phyloP scores from a whole-genome alignment of 1,140 invertebrate species.

The Scaptomyza graminum region DNA sequence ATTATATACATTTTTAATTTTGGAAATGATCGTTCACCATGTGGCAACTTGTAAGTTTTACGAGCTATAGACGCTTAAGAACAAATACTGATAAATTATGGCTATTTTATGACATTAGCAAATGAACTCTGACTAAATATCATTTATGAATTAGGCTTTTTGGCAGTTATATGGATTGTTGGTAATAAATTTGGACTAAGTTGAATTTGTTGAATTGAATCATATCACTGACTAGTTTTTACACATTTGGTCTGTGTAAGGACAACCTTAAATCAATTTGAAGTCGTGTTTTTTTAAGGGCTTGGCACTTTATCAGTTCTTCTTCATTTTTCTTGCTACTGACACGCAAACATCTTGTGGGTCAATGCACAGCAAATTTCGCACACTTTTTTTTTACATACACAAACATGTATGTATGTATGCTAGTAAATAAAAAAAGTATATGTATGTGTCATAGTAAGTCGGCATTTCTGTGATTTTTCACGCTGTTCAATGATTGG shows the following conservation, averaged over 20 bases:
- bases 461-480: conserved; percentile 22
- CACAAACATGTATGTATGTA: background rate
- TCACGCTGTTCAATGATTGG: conserved; percentile 30
- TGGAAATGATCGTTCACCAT: conserved; percentile 4
- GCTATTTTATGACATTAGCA: background rate
- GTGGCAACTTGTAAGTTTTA: background rate
- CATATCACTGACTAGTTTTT: no score
- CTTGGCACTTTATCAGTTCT: conserved; percentile 16
- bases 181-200: background rate
- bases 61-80: background rate
- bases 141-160: background rate
- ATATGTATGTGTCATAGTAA: conserved; percentile 17
- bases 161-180: background rate
- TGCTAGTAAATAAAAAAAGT: background rate
- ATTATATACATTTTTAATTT: background rate
- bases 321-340: background rate
- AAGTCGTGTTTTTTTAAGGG: conserved; percentile 12
- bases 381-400: conserved; percentile 3
- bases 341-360: conserved; percentile 31
- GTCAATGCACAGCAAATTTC: conserved; percentile 31
- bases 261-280: background rate
- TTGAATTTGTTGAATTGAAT: background rate
- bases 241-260: background rate
- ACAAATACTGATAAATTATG: background rate
- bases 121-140: background rate